Evolutionary conservation across 2,797 vertebrate genomes (phyloP).

Genomic region (Coluber constrictor): DNA sequence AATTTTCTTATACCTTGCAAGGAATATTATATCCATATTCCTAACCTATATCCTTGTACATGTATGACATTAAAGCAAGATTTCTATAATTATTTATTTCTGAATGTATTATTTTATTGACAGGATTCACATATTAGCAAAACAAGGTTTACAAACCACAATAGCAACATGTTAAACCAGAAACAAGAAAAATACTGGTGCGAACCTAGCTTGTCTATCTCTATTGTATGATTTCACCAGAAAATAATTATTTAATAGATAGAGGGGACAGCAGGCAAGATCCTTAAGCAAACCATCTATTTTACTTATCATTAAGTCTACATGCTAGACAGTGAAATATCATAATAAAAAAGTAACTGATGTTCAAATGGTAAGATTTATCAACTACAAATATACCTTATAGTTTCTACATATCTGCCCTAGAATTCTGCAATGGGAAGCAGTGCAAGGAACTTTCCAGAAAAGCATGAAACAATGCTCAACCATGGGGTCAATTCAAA

Average conservation of each 20-base stretch:
- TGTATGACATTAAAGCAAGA: background rate
- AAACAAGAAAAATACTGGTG: background rate
- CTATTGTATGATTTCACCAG: background rate
- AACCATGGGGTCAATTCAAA: background rate
- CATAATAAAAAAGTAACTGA: background rate
- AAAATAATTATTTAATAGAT: background rate
- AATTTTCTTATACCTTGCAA: background rate
- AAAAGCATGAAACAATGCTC: background rate
- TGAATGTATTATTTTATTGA: background rate
- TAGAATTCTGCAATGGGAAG: background rate
- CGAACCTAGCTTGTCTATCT: background rate
- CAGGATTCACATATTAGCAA: background rate
- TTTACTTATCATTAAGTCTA: background rate
- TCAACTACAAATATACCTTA: background rate
- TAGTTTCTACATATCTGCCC: background rate
- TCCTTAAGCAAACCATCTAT: background rate
- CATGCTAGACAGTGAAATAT: background rate
- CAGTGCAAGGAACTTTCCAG: background rate
- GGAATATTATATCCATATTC: background rate
- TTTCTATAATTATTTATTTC: background rate
- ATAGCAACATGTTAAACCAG: background rate
- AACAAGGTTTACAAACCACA: background rate
- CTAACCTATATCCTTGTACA: background rate
- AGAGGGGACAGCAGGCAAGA: background rate
- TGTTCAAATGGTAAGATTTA: background rate